These are phyloP conservation scores for Uria lomvia DNA, from an alignment of 2,113 vertebrate genomes.

Conservation along the genomic window DNA sequence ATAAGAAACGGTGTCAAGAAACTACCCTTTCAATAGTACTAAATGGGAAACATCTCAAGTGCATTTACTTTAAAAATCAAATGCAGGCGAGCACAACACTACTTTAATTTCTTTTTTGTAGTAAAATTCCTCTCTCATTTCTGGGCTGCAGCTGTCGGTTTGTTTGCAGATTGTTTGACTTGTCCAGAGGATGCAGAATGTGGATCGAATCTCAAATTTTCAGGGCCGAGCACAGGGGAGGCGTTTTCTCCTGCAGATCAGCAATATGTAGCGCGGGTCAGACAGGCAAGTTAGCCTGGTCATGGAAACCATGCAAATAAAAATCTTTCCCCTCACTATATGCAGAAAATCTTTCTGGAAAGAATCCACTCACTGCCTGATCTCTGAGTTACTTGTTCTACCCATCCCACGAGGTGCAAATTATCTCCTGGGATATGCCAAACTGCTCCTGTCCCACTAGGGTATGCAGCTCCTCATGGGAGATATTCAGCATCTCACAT, in stretches of 20 bases:
- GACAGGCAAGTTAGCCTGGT: neutral
- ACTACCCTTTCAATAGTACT: neutral
- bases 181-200: neutral
- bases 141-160: neutral
- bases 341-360: neutral
- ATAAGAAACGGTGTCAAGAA: neutral
- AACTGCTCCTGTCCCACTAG: neutral
- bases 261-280: neutral
- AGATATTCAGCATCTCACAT: neutral
- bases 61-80: conserved; percentile 18
- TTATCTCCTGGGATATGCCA: neutral
- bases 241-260: neutral
- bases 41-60: neutral
- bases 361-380: neutral
- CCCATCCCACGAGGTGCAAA: neutral
- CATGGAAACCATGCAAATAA: neutral
- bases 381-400: neutral
- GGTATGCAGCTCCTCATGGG: neutral
- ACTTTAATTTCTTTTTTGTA: neutral
- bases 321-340: neutral
- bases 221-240: neutral
- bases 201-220: neutral
- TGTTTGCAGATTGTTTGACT: neutral
- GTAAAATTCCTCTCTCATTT: neutral
- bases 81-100: neutral